phyloP scores from a whole-genome alignment of 2,888 invertebrate species.

The Caenorhabditis sp. region DNA sequence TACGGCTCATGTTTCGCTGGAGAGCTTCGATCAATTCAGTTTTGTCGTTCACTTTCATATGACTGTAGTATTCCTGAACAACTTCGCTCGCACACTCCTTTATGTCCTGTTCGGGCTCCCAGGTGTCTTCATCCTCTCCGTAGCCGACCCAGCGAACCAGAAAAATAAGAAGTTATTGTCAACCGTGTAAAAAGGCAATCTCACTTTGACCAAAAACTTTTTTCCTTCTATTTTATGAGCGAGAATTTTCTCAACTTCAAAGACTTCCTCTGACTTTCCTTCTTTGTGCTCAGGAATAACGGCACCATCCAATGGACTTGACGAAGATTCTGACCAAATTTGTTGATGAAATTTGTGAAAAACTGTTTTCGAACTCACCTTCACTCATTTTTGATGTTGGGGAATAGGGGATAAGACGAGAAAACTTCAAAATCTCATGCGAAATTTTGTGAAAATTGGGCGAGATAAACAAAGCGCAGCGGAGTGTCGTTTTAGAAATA shows the following conservation, averaged over 20 bases:
- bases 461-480: constrained; percentile 8
- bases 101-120: constrained; percentile 75
- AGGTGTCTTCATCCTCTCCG: constrained; percentile 68
- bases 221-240: constrained; percentile 28
- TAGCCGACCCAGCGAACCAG: constrained; percentile 74
- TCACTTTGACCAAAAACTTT: constrained; percentile 25
- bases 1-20: constrained; percentile 9
- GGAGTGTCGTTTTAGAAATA: constrained; percentile 7
- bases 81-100: constrained; percentile 40
- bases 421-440: background rate
- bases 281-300: constrained; percentile 43
- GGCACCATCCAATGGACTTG: background rate
- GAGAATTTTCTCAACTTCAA: constrained; percentile 61
- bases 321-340: background rate
- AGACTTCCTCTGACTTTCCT: constrained; percentile 66
- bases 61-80: constrained; percentile 32
- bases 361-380: background rate
- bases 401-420: too few relatives aligned
- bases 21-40: constrained; percentile 15
- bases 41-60: constrained; percentile 24
- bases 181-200: too few relatives aligned
- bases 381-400: background rate
- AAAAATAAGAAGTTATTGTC: constrained; percentile 18
- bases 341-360: background rate
- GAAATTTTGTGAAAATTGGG: background rate